A percentile compares a stretch with the other conserved stretches of the same genome.
phyloP scores from a whole-genome alignment of 1,140 invertebrate genomes.

The Drosophila sproati region DNA sequence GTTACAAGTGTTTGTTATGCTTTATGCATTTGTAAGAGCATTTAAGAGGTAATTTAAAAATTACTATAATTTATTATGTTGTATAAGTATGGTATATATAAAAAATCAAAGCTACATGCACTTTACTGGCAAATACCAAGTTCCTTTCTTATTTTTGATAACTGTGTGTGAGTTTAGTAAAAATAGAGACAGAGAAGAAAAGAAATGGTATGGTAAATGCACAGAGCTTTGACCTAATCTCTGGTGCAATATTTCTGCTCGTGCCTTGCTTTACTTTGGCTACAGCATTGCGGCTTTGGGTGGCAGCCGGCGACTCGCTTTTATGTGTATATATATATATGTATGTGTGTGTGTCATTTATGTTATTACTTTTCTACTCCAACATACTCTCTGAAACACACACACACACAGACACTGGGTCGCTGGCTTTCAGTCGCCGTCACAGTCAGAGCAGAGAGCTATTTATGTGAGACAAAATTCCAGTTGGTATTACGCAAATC shows the following conservation, averaged over 20 bases:
- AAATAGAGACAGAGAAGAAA: constrained; percentile 33
- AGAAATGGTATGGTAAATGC: constrained; percentile 33
- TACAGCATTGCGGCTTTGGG: constrained; percentile 9
- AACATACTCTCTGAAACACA: constrained; percentile 22
- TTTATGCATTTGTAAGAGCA: constrained; percentile 22
- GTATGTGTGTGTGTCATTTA: constrained; percentile 63
- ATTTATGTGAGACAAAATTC: constrained; percentile 82
- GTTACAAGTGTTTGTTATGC: too few species aligned
- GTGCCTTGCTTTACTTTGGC: constrained; percentile 54
- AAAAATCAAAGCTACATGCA: constrained; percentile 22
- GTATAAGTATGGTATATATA: neutral
- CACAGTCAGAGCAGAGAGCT: constrained; percentile 51
- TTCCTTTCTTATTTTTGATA: neutral
- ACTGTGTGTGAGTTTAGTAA: constrained; percentile 54
- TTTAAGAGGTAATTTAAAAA: too few species aligned
- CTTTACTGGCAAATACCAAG: constrained; percentile 5
- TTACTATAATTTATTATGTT: neutral
- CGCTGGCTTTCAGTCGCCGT: constrained; percentile 23
- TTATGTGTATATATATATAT: neutral
- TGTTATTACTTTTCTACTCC: constrained; percentile 73
- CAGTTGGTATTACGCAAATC: constrained; percentile 81
- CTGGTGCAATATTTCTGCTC: constrained; percentile 78
- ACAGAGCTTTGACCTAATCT: constrained; percentile 81
- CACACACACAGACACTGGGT: constrained; percentile 2
- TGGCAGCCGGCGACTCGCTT: neutral